Evolutionary conservation across 1,140 invertebrate species (phyloP), one percentile per base, ranked within the genome.

Genomic region (Drosophila auraria): DNA sequence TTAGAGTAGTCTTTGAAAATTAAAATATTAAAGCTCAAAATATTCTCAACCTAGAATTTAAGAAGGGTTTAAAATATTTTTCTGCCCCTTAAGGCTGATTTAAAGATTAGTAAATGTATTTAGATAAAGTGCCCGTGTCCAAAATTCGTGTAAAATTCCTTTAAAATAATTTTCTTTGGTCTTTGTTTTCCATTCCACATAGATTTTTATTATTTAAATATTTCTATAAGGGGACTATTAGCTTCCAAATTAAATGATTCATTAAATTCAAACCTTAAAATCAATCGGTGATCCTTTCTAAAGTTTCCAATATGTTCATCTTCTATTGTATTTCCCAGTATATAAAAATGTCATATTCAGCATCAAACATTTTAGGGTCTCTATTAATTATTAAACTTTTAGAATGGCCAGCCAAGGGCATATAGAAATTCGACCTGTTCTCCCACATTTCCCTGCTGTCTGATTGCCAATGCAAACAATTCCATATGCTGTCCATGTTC

Each of bases 401-500:
- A 5, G 20, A 23, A 14, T 15, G 5, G 1, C 14, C 7, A 15
- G 0, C n/a, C 8, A 40, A 54, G 58, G 11, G 70, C 58, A 64
- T 64, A 23, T 33, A 17, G 12, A 25, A 49, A 75, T 56, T 75
- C 70, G 70, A 33, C 38, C 30, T 30, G 17, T n/a, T 51, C 1
- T 14, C 15, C 38, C 25, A 60, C 44, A 23, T 53, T 30, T 61
- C 36, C 12, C 12, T 44, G 53, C 53, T 49, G 56, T 61, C 71
- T 73, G 71, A 74, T 74, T 74, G 69, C 38, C 56, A 73, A 60
- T 69, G 68, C 45, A 73, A 73, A 74, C 68, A 74, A 73, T 73
- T 73, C 71, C 69, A 74, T 73, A 74, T 74, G 71, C 71, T 61
- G 71, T 74, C 54, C 71, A 61, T 73, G 71, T 75, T 75, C 50